Base-by-base conservation (phyloP, 2,113 vertebrate genomes). In the Ictidomys tridecemlineatus region DNA sequence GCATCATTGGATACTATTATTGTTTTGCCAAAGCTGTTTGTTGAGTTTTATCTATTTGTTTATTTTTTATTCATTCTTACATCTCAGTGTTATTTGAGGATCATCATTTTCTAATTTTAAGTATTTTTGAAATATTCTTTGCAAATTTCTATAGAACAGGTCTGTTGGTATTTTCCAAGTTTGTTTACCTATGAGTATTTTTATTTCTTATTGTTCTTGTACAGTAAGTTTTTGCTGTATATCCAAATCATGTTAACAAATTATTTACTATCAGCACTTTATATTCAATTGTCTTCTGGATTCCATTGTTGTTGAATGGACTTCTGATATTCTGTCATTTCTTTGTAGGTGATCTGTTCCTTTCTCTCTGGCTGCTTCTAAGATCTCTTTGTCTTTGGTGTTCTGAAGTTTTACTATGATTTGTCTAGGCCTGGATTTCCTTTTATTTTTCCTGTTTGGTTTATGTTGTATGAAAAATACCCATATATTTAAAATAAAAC, bases 291-390 rank as follows among this genome's bases (percentile, higher is more conserved):
- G 72, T 93, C 87, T 91, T 95, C 56, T 89, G 87, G 42, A 58
- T 78, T 86, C 84, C 61, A 7, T 94, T 94, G 24, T 80, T 95
- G 22, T 48, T 72, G n/a, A 91, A 12, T 82, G 80, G 77, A 72
- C 37, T 58, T 94, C 20, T 84, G 16, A 85, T 69, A 73, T 67
- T 94, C 80, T 92, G 87, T 84, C 13, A 3, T 93, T 96, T 56
- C 84, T 97, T 96, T 92, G 69, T 96, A 96, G 84, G 93, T 95
- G 48, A 51, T 94, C 63, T 91, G 42, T 96, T 45, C 26, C 90
- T 93, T 94, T 97, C 51, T 95, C 26, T 90, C 89, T 93, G 89
- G 86, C 94, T 96, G 78, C 92, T 96, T 93, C 87, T 53, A 96
- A 92, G 87, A 94, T 67, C 56, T 88, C 77, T 94, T 88, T 96